A percentile compares a stretch with the other conserved stretches of the same genome.
Conservation (phyloP, 2,888 invertebrate species). For the Microplitis manilae region DNA sequence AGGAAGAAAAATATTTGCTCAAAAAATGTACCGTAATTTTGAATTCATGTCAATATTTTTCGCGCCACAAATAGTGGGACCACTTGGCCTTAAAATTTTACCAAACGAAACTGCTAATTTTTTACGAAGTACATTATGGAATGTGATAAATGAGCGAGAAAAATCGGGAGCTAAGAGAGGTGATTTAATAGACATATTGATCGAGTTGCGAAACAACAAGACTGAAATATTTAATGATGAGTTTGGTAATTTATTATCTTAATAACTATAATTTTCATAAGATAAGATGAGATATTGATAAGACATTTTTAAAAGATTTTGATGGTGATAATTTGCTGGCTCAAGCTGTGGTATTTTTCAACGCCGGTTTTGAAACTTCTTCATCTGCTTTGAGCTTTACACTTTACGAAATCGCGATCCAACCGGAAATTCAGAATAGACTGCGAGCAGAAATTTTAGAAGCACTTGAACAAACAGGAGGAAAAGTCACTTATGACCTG, state of each 20-base stretch:
- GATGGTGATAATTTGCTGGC: conserved; percentile 60
- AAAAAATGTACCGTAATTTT: conserved; percentile 63
- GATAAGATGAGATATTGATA: too few relatives aligned
- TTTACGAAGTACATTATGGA: conserved; percentile 69
- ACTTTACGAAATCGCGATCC: conserved; percentile 58
- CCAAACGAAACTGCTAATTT: conserved; percentile 65
- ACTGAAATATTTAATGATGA: conserved; percentile 25
- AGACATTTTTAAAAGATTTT: conserved; percentile 51
- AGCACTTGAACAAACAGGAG: conserved; percentile 50
- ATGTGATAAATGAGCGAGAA: conserved; percentile 70
- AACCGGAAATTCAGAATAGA: conserved; percentile 56
- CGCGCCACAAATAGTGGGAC: conserved; percentile 67
- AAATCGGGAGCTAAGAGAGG: conserved; percentile 66
- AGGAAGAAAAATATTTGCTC: conserved; percentile 70
- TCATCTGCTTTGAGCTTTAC: conserved; percentile 58
- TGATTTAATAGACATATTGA: conserved; percentile 72
- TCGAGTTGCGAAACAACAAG: conserved; percentile 64
- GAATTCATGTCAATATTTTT: conserved; percentile 71
- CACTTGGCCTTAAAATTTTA: conserved; percentile 68
- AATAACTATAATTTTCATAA: too few relatives aligned
- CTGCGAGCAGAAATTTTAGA: conserved; percentile 55
- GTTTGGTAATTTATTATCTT: conserved; percentile 42
- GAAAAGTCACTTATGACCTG: conserved; percentile 61
- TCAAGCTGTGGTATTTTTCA: conserved; percentile 61
- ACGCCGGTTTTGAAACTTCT: conserved; percentile 64